A percentile compares a stretch with the other conserved stretches of the same genome.
phyloP scores from a whole-genome alignment of 2,113 vertebrate genomes.

The Peromyscus maniculatus region DNA sequence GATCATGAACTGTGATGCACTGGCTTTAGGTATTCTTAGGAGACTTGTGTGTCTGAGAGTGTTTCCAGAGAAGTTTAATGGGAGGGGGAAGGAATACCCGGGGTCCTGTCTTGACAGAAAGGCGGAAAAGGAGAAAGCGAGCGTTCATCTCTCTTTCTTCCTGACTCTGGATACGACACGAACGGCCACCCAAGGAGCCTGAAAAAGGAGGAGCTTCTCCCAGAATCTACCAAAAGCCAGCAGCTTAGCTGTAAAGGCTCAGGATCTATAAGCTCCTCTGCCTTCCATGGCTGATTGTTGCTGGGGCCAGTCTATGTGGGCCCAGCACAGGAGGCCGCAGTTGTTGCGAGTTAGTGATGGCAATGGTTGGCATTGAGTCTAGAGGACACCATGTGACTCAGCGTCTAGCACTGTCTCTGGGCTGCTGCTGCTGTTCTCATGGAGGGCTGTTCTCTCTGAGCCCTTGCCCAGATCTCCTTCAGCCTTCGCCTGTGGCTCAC shows the following conservation, averaged over 20 bases:
- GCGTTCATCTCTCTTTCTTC: neutral
- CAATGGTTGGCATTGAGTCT: neutral
- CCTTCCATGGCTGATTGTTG: neutral
- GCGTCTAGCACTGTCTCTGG: neutral
- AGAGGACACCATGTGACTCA: neutral
- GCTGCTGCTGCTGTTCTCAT: neutral
- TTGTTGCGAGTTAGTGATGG: neutral
- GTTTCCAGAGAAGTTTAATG: neutral
- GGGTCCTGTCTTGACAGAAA: neutral
- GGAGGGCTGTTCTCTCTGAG: neutral
- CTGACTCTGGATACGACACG: neutral
- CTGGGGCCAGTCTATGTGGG: neutral
- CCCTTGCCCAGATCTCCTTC: conserved; percentile 48
- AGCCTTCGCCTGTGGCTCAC: neutral
- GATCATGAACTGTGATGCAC: neutral
- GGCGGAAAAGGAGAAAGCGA: neutral
- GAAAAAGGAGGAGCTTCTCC: neutral
- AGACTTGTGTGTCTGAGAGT: neutral
- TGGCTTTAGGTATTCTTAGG: neutral
- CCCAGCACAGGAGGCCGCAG: neutral
- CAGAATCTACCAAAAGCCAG: neutral
- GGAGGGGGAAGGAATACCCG: neutral
- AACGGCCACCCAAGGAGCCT: neutral
- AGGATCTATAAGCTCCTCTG: neutral
- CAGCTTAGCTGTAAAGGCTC: neutral